Evolutionary conservation across 2,797 vertebrate species (phyloP), one percentile per base, ranked within the genome.

Genomic region (Rhabdomys pumilio): DNA sequence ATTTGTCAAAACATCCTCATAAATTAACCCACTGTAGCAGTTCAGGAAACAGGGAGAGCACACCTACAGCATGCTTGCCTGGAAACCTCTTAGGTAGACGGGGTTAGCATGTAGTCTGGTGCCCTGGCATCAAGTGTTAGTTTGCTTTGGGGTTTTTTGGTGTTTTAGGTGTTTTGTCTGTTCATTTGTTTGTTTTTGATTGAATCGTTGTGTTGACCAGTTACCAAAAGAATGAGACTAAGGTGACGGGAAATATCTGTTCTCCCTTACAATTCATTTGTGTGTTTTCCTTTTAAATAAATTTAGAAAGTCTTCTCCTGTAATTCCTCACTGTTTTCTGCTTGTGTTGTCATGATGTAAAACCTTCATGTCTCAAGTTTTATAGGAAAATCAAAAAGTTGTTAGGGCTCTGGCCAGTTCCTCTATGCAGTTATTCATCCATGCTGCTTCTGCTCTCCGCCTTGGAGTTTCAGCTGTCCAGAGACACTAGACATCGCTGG

Each of bases 231-330:
- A 20, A 20, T 59, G 17, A 55, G 10, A 65, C 38, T 22, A 55
- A 15, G 3, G 4, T 53, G 65, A 22, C 26, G 69, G 14, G 90
- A 93, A 44, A 65, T 59, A 26, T 22, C 5, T 63, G 3, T 22
- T 47, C 55, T 12, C 67, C 44, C 6, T 59, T 93, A 85, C 50
- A 38, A 55, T 77, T 38, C n/a, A n/a, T 50, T 69, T 87, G 14
- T 34, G 34, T 93, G 11, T 11, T 83, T 95, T 91, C 63, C 12
- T 17, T 55, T 90, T 95, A 26, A 96, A 73, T 65, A 41, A 96
- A 77, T 61, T 90, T 59, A 80, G 22, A 75, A 83, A n/a, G 11
- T 76, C 91, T 80, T 80, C n/a, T 31, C 69, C 38, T 53, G 3
- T 89, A n/a, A 82, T 73, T 92, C 13, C 24, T 53, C 22, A 26